phyloP scores from a whole-genome alignment of 2,797 vertebrate species.

The Danio choprae region DNA sequence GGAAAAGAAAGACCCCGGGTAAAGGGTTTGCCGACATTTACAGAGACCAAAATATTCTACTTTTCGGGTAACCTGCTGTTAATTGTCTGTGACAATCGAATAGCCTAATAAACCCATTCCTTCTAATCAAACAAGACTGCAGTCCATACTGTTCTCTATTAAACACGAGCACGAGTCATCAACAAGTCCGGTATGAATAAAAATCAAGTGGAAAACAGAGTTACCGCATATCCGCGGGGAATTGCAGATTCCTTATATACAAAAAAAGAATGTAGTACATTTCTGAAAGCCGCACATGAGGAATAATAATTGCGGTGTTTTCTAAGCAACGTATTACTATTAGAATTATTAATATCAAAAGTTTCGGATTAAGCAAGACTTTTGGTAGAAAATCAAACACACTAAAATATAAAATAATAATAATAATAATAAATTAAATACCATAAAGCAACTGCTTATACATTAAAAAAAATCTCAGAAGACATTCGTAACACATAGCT shows the following conservation, averaged over 20 bases:
- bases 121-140: neutral
- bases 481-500: too few species aligned
- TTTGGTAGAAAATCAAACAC: neutral
- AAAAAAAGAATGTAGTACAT: conserved; percentile 4
- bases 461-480: too few species aligned
- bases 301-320: neutral
- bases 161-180: neutral
- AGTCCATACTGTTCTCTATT: neutral
- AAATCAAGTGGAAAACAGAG: conserved; percentile 5
- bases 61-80: conserved; percentile 2
- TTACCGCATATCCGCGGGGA: neutral
- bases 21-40: conserved; percentile 21
- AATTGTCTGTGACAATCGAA: conserved; percentile 13
- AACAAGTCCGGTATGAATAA: neutral
- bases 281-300: conserved; percentile 8
- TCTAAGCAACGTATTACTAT: neutral
- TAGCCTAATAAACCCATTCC: conserved; percentile 19
- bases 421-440: neutral
- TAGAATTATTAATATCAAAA: neutral
- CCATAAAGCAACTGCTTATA: neutral
- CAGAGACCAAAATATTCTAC: conserved; percentile 10
- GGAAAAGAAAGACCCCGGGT: neutral
- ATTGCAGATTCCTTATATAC: neutral
- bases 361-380: neutral
- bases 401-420: too few species aligned